Evolutionary conservation across 2,113 vertebrate species (phyloP), one percentile per base, ranked within the genome.

Genomic region (Neolamprologus ventralis): DNA sequence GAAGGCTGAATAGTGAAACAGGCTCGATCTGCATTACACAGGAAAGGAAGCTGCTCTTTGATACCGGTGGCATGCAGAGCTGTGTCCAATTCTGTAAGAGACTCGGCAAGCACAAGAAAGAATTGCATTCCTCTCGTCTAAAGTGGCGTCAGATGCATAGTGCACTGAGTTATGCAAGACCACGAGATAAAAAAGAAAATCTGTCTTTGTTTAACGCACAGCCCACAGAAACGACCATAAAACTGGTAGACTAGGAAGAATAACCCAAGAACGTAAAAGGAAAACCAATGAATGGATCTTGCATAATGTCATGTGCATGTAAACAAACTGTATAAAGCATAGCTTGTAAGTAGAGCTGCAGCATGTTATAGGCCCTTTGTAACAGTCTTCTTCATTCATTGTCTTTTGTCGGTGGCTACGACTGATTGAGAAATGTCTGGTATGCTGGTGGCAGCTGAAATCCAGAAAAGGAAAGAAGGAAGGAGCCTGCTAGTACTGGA

Each of bases 391-490:
- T 89, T 83, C 6, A 86, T 81, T 86, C 75, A 83, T 88, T 84
- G 79, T 88, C 86, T 83, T 85, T 71, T 54, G 86, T 93, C 90
- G 71, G 85, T 86, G 89, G 87, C 84, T 91, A 28, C 75, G 85
- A 89, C 89, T 86, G 85, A 81, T 81, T 79, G 81, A 93, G 88
- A 91, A 91, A 93, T 89, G 92, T 94, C 91, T 87, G 91, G 87
- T 93, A 89, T 94, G 95, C 95, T 95, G 95, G 94, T 95, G 91
- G 91, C 83, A 81, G 90, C 88, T 88, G 81, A 90, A 84, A 85
- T 90, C 86, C 85, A 91, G 81, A 89, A 83, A 86, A 84, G 53
- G 73, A 42, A 89, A 28, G 63, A 31, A 21, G 82, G 81, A 86
- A 90, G 82, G 87, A 73, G 83, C 91, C 89, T 65, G 87, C 82